Evolutionary conservation across 1,140 invertebrate genomes (phyloP).

Genomic region (Dermatophagoides farinae): DNA sequence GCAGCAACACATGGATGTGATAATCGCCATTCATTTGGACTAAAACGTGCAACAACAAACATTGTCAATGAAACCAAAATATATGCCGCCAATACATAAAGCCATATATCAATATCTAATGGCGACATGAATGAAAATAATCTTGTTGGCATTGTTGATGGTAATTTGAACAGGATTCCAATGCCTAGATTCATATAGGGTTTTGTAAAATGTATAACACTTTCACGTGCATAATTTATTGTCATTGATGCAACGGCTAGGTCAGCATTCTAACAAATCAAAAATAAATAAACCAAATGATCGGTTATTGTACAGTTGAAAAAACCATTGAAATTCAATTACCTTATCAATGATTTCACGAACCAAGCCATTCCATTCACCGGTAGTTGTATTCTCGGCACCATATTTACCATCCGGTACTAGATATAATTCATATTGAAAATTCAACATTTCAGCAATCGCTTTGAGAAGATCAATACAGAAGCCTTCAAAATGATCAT

Average conservation of each 20-base stretch:
- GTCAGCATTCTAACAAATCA: neutral
- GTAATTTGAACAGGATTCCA: slow-evolving; percentile 32
- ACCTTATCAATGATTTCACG: slow-evolving; percentile 19
- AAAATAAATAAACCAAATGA: neutral
- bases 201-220: slow-evolving; percentile 82
- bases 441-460: slow-evolving; percentile 52
- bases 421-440: slow-evolving; percentile 44
- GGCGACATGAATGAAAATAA: slow-evolving; percentile 84
- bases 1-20: slow-evolving; percentile 42
- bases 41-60: slow-evolving; percentile 75
- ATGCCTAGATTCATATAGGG: slow-evolving; percentile 80
- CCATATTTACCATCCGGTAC: slow-evolving; percentile 29
- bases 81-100: slow-evolving; percentile 83
- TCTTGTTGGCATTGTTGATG: slow-evolving; percentile 61
- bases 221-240: slow-evolving; percentile 69
- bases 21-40: slow-evolving; percentile 65
- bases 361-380: slow-evolving; percentile 28
- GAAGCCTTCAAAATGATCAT: slow-evolving; percentile 72
- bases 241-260: slow-evolving; percentile 62
- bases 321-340: too few relatives aligned
- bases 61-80: slow-evolving; percentile 71
- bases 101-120: slow-evolving; percentile 78
- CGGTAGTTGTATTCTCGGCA: slow-evolving; percentile 14
- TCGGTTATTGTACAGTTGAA: neutral
- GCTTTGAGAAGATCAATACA: slow-evolving; percentile 26